These are phyloP conservation scores for Platycercus adscitus DNA, from an alignment of 2,113 vertebrate genomes.

Conservation along the genomic window DNA sequence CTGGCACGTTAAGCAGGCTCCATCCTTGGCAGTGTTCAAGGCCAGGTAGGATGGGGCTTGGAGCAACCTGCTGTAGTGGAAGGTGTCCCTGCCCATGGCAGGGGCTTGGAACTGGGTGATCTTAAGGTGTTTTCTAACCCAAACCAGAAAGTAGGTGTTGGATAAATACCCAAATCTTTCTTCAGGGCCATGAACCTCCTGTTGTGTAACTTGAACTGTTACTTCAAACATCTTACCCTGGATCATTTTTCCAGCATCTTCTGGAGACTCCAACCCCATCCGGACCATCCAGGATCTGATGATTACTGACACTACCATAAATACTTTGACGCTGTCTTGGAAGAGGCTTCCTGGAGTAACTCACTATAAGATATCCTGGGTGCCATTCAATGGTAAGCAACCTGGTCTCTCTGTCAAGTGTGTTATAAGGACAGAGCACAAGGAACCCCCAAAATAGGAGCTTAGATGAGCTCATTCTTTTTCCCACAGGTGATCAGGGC, in stretches of 20 bases:
- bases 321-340: constrained; percentile 82
- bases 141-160: not conserved
- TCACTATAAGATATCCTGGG: constrained; percentile 86
- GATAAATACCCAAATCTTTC: not conserved
- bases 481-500: fast-evolving
- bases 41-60: not conserved
- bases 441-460: not conserved
- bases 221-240: not conserved
- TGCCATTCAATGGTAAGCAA: constrained; percentile 74
- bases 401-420: not conserved
- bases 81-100: not conserved
- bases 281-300: constrained; percentile 76
- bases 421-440: not conserved
- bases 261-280: constrained; percentile 69
- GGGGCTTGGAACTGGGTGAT: not conserved
- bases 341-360: constrained; percentile 75
- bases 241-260: constrained; percentile 35
- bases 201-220: not conserved
- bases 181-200: not conserved
- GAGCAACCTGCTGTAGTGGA: not conserved
- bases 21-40: not conserved
- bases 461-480: not conserved
- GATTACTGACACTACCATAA: constrained; percentile 74
- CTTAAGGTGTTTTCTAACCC: not conserved
- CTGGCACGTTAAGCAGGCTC: not conserved